Percentiles rank a stretch among this genome's conserved stretches.
These are phyloP conservation scores for Stichodactyla helianthus DNA, from an alignment of 64 coral and sea anemone species.

Conservation along the genomic window DNA sequence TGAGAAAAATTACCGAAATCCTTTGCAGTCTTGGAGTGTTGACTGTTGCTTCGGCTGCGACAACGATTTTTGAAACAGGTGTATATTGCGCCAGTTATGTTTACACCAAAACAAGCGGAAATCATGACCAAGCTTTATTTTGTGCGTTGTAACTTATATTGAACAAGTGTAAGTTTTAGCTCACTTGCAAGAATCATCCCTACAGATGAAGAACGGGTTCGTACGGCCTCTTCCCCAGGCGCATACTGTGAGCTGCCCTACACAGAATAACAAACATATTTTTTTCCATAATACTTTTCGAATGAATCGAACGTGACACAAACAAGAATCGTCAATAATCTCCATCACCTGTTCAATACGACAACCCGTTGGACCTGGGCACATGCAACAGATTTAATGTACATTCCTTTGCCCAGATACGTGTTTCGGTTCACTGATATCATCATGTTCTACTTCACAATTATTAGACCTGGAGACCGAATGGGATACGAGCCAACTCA, in stretches of 20 bases:
- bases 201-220: too few relatives aligned
- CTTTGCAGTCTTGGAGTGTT: too few relatives aligned
- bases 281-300: neutral
- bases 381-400: neutral
- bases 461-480: neutral
- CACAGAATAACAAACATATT: neutral
- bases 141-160: too few relatives aligned
- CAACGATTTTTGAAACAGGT: too few relatives aligned
- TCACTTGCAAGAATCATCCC: too few relatives aligned
- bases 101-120: too few relatives aligned
- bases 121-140: too few relatives aligned
- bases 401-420: constrained; percentile 8
- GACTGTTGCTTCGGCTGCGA: too few relatives aligned
- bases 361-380: neutral
- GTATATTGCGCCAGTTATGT: too few relatives aligned
- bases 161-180: too few relatives aligned
- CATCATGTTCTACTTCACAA: neutral
- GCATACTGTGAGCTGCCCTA: neutral
- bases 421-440: neutral
- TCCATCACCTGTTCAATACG: neutral
- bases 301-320: neutral
- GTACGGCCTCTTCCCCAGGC: too few relatives aligned
- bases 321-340: neutral
- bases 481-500: neutral
- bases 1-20: too few relatives aligned